Conservation (phyloP, 2,113 vertebrate species). For the Bostrychus sinensis region DNA sequence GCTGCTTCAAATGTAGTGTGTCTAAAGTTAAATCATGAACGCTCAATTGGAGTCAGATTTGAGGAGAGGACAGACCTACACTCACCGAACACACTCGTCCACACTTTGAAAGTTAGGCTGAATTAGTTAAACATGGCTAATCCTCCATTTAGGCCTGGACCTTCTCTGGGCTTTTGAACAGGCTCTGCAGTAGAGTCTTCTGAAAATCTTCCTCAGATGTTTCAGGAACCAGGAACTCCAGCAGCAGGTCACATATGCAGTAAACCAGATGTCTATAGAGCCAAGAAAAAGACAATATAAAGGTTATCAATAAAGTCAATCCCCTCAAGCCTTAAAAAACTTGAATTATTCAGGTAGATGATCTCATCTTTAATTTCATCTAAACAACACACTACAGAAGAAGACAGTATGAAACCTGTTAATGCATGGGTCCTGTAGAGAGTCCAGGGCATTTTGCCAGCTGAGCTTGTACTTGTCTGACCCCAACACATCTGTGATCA, state of each 20-base stretch:
- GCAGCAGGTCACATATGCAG: constrained; percentile 88
- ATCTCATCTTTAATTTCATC: too few species aligned
- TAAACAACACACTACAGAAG: background rate
- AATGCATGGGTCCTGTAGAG: constrained; percentile 86
- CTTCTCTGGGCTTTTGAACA: constrained; percentile 75
- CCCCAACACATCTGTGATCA: constrained; percentile 86
- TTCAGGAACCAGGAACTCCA: constrained; percentile 89
- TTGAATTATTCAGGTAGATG: background rate
- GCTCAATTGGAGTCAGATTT: constrained; percentile 41
- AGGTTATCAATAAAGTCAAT: too few species aligned
- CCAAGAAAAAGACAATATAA: background rate
- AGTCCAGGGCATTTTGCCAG: constrained; percentile 88
- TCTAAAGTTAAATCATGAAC: constrained; percentile 18
- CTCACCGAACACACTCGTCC: constrained; percentile 7
- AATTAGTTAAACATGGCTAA: background rate
- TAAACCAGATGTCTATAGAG: constrained; percentile 89
- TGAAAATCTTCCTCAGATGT: constrained; percentile 76
- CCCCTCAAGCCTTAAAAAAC: background rate
- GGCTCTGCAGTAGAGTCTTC: constrained; percentile 70
- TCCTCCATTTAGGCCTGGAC: constrained; percentile 42
- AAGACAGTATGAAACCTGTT: constrained; percentile 83
- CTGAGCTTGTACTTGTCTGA: constrained; percentile 84
- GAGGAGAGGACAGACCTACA: constrained; percentile 1
- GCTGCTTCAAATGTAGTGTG: constrained; percentile 35
- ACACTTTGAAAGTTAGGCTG: background rate